Base-by-base conservation (phyloP, 1,140 invertebrate genomes). In the Diabrotica undecimpunctata region DNA sequence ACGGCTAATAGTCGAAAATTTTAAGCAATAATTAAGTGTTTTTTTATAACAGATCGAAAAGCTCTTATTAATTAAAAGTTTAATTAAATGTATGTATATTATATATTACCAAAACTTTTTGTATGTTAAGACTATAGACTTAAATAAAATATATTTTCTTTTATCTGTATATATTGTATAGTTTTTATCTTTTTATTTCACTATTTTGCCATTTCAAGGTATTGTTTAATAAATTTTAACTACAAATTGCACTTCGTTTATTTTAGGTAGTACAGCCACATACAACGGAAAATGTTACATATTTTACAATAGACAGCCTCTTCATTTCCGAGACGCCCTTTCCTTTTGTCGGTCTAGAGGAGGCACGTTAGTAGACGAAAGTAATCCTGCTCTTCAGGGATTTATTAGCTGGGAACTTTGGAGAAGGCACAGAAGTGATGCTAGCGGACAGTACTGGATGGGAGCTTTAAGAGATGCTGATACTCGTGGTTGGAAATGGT, bases 261-360 rank as follows among this genome's bases (percentile, higher is more conserved):
- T 50, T 50, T 6, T 38, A 60, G 95, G 94, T 10, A 93, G 91
- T 38, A 92, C 93, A 0, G 93, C 94, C 2, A 96, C 94, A 0
- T 97, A 97, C 79, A 96, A 96, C 75, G 94, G 94, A 56, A 96
- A 96, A 81, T 97, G 95, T 78, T 97, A 97, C 77, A 93, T 95
- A 66, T 97, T 97, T 81, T 96, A 96, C 80, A 94, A 95, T 74
- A 83, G 92, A 37, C 92, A 95, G 73, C 92, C 92, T 0, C 77
- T 91, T 66, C 87, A 85, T 66, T 95, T 96, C 78, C 81, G 88
- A 35, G 91, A 94, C 52, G 90, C 94, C 0, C 78, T 93, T 8
- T 81, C 86, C 0, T 94, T 94, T 75, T 97, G 94, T 74, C 84
- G 88, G 53, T 84, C 85, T 0, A 82, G 94, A 36, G 91, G 86